Conservation (phyloP, 1,140 invertebrate genomes). For the Drosophila persimilis region DNA sequence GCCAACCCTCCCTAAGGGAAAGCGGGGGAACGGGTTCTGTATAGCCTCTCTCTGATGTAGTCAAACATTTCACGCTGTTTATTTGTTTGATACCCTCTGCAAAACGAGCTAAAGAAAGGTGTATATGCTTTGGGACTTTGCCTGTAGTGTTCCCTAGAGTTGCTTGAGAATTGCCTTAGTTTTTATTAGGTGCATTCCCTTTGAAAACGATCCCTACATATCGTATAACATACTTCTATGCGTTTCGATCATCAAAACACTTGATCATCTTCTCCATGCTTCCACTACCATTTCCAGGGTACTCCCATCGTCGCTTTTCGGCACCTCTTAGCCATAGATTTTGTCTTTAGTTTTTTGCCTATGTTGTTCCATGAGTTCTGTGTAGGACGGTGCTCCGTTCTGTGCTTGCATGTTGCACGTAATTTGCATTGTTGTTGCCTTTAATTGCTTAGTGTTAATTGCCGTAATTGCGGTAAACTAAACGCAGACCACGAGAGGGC, state of each 20-base stretch:
- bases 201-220: too few relatives aligned
- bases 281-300: too few relatives aligned
- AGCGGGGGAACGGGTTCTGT: too few relatives aligned
- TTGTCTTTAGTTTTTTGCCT: slow-evolving; percentile 21
- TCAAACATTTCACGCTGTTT: slow-evolving; percentile 49
- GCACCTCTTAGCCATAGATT: neutral
- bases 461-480: slow-evolving; percentile 77
- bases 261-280: too few relatives aligned
- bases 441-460: slow-evolving; percentile 81
- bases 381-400: slow-evolving; percentile 19
- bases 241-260: too few relatives aligned
- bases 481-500: slow-evolving; percentile 47
- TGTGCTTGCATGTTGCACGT: slow-evolving; percentile 66
- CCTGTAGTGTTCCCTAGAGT: too few relatives aligned
- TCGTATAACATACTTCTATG: too few relatives aligned
- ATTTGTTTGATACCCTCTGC: slow-evolving; percentile 54
- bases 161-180: too few relatives aligned
- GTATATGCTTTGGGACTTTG: neutral
- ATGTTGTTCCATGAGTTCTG: neutral
- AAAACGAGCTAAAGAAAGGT: too few relatives aligned
- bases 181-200: too few relatives aligned
- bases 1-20: too few relatives aligned
- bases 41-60: slow-evolving; percentile 15
- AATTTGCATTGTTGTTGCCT: slow-evolving; percentile 78
- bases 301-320: too few relatives aligned